phyloP scores from a whole-genome alignment of 2,113 vertebrate genomes.

The Trogon melanurus region DNA sequence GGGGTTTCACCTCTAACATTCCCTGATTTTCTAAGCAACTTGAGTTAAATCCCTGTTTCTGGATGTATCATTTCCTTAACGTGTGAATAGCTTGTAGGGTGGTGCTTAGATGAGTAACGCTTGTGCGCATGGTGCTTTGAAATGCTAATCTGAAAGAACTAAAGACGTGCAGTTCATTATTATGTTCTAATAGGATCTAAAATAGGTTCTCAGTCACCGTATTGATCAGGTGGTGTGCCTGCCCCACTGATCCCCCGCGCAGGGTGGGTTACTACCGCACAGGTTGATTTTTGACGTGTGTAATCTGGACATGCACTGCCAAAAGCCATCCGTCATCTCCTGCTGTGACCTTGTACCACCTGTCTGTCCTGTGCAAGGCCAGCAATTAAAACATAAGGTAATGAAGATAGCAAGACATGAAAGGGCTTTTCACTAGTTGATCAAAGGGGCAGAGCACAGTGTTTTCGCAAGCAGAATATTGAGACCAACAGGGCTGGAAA shows the following conservation, averaged over 20 bases:
- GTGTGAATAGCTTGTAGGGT: background rate
- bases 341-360: slow-evolving; percentile 26
- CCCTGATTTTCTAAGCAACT: background rate
- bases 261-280: background rate
- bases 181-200: background rate
- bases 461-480: background rate
- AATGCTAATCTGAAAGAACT: background rate
- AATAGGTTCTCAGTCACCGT: background rate
- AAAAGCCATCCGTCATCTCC: slow-evolving; percentile 38
- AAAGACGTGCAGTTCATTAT: rapidly evolving
- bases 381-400: slow-evolving; percentile 54
- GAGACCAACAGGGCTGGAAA: background rate
- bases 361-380: background rate
- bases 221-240: background rate
- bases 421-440: slow-evolving; percentile 29
- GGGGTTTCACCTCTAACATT: background rate
- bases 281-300: background rate
- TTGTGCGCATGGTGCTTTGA: background rate
- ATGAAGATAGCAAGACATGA: slow-evolving; percentile 51
- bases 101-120: background rate
- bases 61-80: rapidly evolving
- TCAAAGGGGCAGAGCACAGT: slow-evolving; percentile 35
- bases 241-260: background rate
- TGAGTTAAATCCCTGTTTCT: background rate
- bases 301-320: background rate